Conservation (phyloP, 2,113 vertebrate genomes). For the Mixornis gularis region DNA sequence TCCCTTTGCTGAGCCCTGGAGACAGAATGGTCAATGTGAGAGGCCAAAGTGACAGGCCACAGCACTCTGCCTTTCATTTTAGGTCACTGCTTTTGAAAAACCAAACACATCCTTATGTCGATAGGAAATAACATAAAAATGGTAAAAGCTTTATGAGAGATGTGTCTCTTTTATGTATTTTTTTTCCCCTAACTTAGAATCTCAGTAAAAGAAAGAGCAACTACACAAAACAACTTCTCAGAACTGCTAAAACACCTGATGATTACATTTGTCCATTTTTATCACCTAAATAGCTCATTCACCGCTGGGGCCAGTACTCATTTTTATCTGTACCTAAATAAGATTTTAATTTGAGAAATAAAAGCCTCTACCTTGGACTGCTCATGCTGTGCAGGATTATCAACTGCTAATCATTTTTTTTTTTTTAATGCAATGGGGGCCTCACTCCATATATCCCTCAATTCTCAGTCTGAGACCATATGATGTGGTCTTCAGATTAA, state of each 20-base stretch:
- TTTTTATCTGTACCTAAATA: not conserved
- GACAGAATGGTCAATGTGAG: not conserved
- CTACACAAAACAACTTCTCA: not conserved
- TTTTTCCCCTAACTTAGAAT: not conserved
- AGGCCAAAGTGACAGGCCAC: not conserved
- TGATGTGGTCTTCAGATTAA: not conserved
- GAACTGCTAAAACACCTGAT: not conserved
- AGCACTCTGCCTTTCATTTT: not conserved
- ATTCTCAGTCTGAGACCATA: not conserved
- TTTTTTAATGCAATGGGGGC: not conserved
- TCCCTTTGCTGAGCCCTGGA: not conserved
- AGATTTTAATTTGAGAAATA: not conserved
- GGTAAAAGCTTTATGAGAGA: not conserved
- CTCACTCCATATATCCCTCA: not conserved
- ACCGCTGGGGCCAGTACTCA: not conserved
- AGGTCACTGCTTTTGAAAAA: not conserved
- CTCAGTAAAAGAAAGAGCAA: not conserved
- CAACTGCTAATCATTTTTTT: not conserved
- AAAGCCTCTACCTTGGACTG: not conserved
- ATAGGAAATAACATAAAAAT: not conserved
- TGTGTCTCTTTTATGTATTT: not conserved
- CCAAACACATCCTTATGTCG: not conserved
- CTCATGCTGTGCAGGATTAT: not conserved
- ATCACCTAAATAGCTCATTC: not conserved
- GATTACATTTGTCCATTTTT: not conserved